Base-by-base conservation (phyloP, 2,888 invertebrate genomes). In the Drosophila subsilvestris region DNA sequence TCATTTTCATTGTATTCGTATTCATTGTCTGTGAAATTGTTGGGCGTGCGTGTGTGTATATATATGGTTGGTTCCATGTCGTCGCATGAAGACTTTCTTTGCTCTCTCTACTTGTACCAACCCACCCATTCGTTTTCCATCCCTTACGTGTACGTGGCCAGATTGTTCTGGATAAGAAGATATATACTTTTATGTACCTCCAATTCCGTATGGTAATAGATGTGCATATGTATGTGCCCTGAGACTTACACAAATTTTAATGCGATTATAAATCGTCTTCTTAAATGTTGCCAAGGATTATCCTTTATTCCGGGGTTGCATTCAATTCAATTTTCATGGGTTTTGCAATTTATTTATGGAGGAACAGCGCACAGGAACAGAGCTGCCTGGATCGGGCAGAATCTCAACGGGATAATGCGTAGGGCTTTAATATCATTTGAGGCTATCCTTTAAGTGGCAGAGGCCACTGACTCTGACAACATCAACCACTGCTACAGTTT, bases 1-100 rank as follows among this genome's bases (percentile, higher is more conserved):
- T 86, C 88, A 86, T 83, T 83, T 88, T 62, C n/a, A n/a, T n/a
- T n/a, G n/a, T n/a, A n/a, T n/a, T n/a, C 86, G 88, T 86, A 88
- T 88, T 83, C 83, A 83, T 83, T 83, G 88, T 88, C 84, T 83
- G 83, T 83, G 84, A 83, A 83, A 83, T 83, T 88, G 88, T 86
- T 88, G 86, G 86, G 88, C 78, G 77, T 82, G 32, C 12, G 32
- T 80, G 69, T 73, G 69, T 75, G 42, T 48, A 20, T 47, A 29
- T n/a, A n/a, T n/a, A n/a, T n/a, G n/a, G 22, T 37, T 18, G 22
- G 12, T 60, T 58, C 60, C 69, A 83, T 88, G 83, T 74, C 80
- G 59, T 71, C 80, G 88, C 88, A 86, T 83, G 88, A 83, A 88
- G 88, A 86, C 83, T 83, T 88, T 83, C 84, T 86, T 86, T 65